A percentile compares a stretch with the other conserved stretches of the same genome.
phyloP scores from a whole-genome alignment of 2,888 invertebrate genomes.

The Entomobrya proxima region DNA sequence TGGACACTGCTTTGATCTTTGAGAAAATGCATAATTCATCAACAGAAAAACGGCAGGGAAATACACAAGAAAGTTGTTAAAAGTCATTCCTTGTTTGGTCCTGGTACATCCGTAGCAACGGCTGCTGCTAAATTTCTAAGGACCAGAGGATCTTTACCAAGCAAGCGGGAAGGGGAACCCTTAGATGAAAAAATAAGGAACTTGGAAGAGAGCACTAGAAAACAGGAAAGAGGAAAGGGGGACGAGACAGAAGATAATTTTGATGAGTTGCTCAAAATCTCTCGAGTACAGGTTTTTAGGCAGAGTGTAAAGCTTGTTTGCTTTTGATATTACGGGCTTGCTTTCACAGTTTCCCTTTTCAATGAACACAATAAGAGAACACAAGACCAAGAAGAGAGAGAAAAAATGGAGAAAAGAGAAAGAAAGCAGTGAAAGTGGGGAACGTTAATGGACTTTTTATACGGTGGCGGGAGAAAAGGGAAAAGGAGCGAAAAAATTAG shows the following conservation, averaged over 20 bases:
- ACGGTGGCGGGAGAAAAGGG: not conserved
- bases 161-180: not conserved
- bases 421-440: not conserved
- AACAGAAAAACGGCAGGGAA: constrained; percentile 6
- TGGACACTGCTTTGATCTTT: constrained; percentile 64
- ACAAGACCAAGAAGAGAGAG: not conserved
- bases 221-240: not conserved
- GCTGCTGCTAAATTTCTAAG: not conserved
- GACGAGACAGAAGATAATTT: constrained; percentile 3
- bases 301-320: constrained; percentile 47
- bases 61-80: constrained; percentile 22
- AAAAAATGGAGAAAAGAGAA: not conserved
- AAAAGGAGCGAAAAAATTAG: not conserved
- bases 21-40: constrained; percentile 62
- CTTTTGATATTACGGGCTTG: constrained; percentile 46
- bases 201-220: not conserved
- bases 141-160: not conserved
- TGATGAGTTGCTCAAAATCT: constrained; percentile 38
- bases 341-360: not conserved
- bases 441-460: constrained; percentile 27
- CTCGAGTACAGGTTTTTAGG: too few relatives aligned
- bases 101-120: not conserved
- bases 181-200: not conserved
- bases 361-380: not conserved
- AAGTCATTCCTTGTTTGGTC: not conserved